Evolutionary conservation across 2,888 invertebrate genomes (phyloP).

Genomic region (Rhabditoides inermis): DNA sequence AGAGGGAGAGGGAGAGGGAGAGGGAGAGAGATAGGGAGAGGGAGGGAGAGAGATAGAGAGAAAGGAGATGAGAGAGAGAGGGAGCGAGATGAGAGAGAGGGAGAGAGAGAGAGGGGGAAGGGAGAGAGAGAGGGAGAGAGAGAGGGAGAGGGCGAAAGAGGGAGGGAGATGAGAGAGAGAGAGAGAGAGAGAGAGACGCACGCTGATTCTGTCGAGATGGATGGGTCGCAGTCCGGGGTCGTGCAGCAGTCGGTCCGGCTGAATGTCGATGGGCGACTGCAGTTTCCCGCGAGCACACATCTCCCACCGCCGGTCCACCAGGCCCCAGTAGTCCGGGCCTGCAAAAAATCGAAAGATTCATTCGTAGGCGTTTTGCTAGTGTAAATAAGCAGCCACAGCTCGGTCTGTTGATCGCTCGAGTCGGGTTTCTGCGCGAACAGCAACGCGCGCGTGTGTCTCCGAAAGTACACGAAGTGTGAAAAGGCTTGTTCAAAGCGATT

Average conservation of each 20-base stretch:
- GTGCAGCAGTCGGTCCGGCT: slow-evolving; percentile 81
- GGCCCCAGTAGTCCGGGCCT: slow-evolving; percentile 96
- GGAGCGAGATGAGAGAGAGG: too few relatives aligned
- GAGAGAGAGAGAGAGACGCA: slow-evolving; percentile 54
- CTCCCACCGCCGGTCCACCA: slow-evolving; percentile 91
- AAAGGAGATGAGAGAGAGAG: too few relatives aligned
- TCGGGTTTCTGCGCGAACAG: not conserved
- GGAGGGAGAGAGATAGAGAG: too few relatives aligned
- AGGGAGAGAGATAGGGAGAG: too few relatives aligned
- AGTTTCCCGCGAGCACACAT: slow-evolving; percentile 90
- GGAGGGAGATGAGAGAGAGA: too few relatives aligned
- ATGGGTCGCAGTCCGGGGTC: slow-evolving; percentile 85
- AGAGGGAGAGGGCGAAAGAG: too few relatives aligned
- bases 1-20: too few relatives aligned
- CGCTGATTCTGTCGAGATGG: slow-evolving; percentile 86
- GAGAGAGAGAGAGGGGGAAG: too few relatives aligned
- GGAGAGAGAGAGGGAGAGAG: not conserved
- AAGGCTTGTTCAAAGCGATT: too few relatives aligned
- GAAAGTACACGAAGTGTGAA: too few relatives aligned
- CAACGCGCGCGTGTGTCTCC: not conserved
- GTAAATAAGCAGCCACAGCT: too few relatives aligned
- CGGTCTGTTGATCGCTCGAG: too few relatives aligned
- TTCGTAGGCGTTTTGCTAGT: not conserved
- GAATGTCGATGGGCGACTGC: slow-evolving; percentile 92
- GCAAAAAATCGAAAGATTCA: slow-evolving; percentile 50